phyloP scores from a whole-genome alignment of 2,113 vertebrate species.

The Phylloscopus whistleri region DNA sequence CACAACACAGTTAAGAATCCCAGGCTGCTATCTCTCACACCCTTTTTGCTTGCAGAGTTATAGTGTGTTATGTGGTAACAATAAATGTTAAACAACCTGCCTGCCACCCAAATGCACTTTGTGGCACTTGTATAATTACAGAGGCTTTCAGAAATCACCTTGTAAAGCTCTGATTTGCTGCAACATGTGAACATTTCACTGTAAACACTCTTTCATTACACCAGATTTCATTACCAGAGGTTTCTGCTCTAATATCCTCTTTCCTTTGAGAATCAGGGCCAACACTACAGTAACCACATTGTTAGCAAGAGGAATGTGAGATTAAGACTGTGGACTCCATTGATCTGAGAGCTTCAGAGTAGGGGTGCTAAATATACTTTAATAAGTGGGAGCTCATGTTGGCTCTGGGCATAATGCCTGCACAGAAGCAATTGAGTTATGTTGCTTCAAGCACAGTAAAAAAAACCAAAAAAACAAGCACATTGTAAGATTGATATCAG shows the following conservation, averaged over 20 bases:
- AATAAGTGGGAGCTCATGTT: conserved; percentile 38
- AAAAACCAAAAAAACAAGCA: not conserved
- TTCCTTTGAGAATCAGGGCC: conserved; percentile 35
- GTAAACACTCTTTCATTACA: conserved; percentile 42
- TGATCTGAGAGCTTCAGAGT: conserved; percentile 36
- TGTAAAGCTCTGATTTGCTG: conserved; percentile 25
- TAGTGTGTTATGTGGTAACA: not conserved
- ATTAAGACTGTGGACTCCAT: conserved; percentile 28
- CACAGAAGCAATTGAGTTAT: conserved; percentile 56
- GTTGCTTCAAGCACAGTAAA: not conserved
- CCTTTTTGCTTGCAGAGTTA: not conserved
- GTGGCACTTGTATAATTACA: conserved; percentile 15
- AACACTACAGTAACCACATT: conserved; percentile 26
- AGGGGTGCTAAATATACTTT: conserved; percentile 41
- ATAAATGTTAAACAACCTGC: conserved; percentile 30
- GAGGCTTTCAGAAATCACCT: conserved; percentile 16
- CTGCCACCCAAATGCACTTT: not conserved
- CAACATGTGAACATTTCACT: not conserved
- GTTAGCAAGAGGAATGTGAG: conserved; percentile 33
- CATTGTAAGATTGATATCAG: conserved; percentile 48
- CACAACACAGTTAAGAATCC: no score
- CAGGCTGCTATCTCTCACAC: not conserved
- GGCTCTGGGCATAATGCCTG: conserved; percentile 13
- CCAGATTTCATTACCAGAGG: conserved; percentile 45
- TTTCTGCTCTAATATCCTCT: conserved; percentile 58